A percentile compares a stretch with the other conserved stretches of the same genome.
These are phyloP conservation scores for Corythoichthys haematopterus DNA, from an alignment of 2,113 vertebrate genomes.

Conservation along the genomic window DNA sequence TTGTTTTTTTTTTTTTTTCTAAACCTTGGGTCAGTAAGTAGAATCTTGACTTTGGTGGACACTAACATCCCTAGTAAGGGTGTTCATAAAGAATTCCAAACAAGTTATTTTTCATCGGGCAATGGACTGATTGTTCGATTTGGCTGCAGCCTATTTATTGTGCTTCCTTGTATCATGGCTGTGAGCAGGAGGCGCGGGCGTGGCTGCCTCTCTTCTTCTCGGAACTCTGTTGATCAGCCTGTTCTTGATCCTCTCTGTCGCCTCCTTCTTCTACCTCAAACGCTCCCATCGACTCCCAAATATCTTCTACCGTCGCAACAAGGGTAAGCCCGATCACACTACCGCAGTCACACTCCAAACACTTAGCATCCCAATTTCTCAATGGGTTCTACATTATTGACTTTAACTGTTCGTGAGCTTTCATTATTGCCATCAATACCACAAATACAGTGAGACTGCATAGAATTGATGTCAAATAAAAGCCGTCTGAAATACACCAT, in stretches of 20 bases:
- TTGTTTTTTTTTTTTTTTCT: too few species aligned
- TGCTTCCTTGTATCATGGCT: constrained; percentile 1
- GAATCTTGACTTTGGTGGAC: too few species aligned
- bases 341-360: neutral
- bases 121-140: neutral
- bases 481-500: too few species aligned
- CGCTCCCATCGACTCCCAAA: constrained; percentile 83
- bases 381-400: neutral
- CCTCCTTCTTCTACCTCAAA: constrained; percentile 96
- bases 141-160: neutral
- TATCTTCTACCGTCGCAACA: constrained; percentile 83
- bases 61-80: too few species aligned
- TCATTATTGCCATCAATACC: neutral
- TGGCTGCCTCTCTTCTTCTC: constrained; percentile 86
- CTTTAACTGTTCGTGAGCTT: neutral
- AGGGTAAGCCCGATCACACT: constrained; percentile 69
- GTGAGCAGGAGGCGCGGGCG: constrained; percentile 78
- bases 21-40: too few species aligned
- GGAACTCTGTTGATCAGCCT: constrained; percentile 87
- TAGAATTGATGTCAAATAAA: too few species aligned
- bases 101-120: neutral
- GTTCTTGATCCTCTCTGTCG: constrained; percentile 87
- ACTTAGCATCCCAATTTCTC: neutral
- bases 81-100: neutral
- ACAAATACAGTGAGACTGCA: too few species aligned